phyloP scores from a whole-genome alignment of 2,113 vertebrate species.

The Eulacestoma nigropectus region DNA sequence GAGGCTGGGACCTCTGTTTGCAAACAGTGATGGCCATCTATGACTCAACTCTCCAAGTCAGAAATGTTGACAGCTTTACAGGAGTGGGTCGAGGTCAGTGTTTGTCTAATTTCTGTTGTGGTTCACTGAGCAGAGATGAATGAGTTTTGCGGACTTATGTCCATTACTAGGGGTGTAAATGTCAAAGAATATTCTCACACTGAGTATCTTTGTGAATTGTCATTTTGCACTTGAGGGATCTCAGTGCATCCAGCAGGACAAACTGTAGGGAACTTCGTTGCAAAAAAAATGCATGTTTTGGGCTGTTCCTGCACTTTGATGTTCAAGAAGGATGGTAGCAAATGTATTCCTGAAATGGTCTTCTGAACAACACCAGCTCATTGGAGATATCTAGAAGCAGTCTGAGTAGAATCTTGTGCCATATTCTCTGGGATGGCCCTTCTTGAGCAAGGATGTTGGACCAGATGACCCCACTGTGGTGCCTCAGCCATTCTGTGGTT shows the following conservation, averaged over 20 bases:
- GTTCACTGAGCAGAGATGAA: neutral
- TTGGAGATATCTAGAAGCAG: neutral
- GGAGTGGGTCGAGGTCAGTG: neutral
- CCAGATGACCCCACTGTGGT: neutral
- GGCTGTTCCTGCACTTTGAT: neutral
- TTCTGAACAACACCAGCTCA: neutral
- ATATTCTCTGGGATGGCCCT: neutral
- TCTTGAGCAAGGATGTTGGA: neutral
- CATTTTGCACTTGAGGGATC: neutral
- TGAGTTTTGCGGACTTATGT: neutral
- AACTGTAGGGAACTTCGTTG: neutral
- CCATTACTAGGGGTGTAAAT: neutral
- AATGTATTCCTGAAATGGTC: neutral
- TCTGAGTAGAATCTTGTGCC: neutral
- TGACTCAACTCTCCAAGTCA: neutral
- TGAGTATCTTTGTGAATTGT: neutral
- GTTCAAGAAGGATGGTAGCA: neutral
- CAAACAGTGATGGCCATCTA: neutral
- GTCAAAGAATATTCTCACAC: neutral
- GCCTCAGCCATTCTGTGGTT: neutral
- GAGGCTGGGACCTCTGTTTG: neutral
- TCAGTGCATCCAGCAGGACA: neutral
- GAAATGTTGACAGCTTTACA: neutral
- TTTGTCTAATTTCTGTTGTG: neutral
- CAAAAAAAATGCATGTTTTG: neutral